Conservation (phyloP, 2,797 vertebrate genomes). For the Vipera latastei region DNA sequence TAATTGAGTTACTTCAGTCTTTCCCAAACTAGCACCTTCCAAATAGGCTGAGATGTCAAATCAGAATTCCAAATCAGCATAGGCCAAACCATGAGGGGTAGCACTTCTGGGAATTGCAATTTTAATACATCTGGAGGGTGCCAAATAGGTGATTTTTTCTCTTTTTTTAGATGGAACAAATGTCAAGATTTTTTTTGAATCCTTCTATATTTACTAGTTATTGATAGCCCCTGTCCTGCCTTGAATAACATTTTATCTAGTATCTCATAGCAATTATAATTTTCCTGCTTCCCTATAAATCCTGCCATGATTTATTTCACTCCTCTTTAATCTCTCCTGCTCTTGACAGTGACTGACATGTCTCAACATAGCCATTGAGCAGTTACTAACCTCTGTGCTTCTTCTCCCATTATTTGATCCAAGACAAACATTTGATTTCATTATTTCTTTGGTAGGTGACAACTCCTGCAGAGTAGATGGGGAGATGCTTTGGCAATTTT, state of each 20-base stretch:
- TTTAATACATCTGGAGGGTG: not conserved
- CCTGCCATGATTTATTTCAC: conserved; percentile 7
- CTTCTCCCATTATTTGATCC: conserved; percentile 1
- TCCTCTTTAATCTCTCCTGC: conserved; percentile 20
- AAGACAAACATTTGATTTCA: not conserved
- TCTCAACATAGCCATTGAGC: conserved; percentile 8
- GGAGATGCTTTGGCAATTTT: not conserved
- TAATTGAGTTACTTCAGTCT: not conserved
- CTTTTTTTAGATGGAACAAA: not conserved
- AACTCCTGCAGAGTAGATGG: conserved; percentile 13
- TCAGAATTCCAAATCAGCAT: not conserved
- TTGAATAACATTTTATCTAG: not conserved
- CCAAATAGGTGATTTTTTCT: not conserved
- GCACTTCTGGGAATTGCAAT: not conserved
- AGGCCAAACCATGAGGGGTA: not conserved
- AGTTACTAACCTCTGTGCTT: not conserved
- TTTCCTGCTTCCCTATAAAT: not conserved
- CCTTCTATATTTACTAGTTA: not conserved
- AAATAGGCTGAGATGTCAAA: not conserved
- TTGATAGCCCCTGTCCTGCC: not conserved
- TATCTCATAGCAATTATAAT: not conserved
- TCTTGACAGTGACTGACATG: conserved; percentile 29
- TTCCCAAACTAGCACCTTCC: not conserved
- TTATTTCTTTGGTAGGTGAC: conserved; percentile 20
- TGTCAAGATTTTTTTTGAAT: not conserved